These are phyloP conservation scores for Dipodomys ordii DNA, from an alignment of 2,113 vertebrate genomes.

Conservation along the genomic window DNA sequence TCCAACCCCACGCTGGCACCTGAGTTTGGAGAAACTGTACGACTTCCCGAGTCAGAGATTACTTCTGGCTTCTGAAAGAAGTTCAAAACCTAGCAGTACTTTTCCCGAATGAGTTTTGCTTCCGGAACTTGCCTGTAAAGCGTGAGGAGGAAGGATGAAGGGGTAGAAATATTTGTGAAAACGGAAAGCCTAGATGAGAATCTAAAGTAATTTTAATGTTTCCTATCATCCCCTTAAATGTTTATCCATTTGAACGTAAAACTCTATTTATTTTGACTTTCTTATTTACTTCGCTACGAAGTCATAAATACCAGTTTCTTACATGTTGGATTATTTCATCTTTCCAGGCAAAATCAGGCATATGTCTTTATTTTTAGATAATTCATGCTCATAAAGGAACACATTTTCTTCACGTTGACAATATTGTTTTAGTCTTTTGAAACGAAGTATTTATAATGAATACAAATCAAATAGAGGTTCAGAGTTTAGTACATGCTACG, in stretches of 20 bases:
- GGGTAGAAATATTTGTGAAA: not conserved
- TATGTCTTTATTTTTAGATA: not conserved
- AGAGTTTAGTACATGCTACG: not conserved
- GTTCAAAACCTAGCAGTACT: not conserved
- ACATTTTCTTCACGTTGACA: not conserved
- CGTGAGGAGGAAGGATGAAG: not conserved
- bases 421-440: not conserved
- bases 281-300: not conserved
- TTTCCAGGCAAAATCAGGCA: not conserved
- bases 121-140: not conserved
- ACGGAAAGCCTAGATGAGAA: not conserved
- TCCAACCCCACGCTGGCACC: not conserved
- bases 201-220: not conserved
- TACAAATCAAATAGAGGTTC: not conserved
- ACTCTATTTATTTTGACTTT: conserved; percentile 2
- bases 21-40: not conserved
- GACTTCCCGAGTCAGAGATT: not conserved
- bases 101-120: not conserved
- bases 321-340: not conserved
- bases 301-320: not conserved
- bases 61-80: not conserved
- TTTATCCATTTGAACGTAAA: not conserved
- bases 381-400: not conserved
- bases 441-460: not conserved
- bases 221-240: not conserved